Base-by-base conservation (phyloP, 1,140 invertebrate species). In the Zaprionus vittiger region DNA sequence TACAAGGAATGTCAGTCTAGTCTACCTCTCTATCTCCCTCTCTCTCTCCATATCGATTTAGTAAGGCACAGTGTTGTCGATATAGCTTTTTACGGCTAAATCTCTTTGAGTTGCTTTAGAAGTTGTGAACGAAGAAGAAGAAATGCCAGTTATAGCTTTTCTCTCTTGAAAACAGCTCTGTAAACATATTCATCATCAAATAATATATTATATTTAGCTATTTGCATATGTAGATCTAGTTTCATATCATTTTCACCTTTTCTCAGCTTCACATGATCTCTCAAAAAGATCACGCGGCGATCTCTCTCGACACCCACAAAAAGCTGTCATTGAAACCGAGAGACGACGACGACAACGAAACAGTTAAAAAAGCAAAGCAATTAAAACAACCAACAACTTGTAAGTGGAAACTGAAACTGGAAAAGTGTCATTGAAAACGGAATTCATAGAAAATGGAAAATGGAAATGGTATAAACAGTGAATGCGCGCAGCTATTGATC, bases 341-440 rank as follows among this genome's bases (percentile, higher is more conserved):
- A 70, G 14, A 68, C 71, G 26, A 59, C 38, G 34, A 57, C 38
- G 34, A 57, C 17, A 12, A 28, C 68, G 38, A 41, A 15, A 55
- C 14, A 37, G 14, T 56, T 55, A 15, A 28, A 20, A 7, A 37
- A 9, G 54, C 24, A 74, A 56, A 38, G 26, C 37, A n/a, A 34
- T 15, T 38, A 62, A 26, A 28, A 26, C 17, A 12, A 38, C 11
- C 12, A 11, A n/a, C 15, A 24, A 34, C 15, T 34, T 17, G 28
- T 38, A 65, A 55, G 41, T 77, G 63, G 60, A 78, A 75, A 78
- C 76, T 78, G 61, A 78, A 75, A 78, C 76, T 78, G 66, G 65
- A 78, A 64, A 78, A 78, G 63, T 75, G 72, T 62, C 72, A 66
- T 72, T 37, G 38, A 67, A 68, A 37, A 57, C 37, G 17, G 38